phyloP scores from a whole-genome alignment of 2,888 invertebrate genomes.

The Metacarcinus magister region DNA sequence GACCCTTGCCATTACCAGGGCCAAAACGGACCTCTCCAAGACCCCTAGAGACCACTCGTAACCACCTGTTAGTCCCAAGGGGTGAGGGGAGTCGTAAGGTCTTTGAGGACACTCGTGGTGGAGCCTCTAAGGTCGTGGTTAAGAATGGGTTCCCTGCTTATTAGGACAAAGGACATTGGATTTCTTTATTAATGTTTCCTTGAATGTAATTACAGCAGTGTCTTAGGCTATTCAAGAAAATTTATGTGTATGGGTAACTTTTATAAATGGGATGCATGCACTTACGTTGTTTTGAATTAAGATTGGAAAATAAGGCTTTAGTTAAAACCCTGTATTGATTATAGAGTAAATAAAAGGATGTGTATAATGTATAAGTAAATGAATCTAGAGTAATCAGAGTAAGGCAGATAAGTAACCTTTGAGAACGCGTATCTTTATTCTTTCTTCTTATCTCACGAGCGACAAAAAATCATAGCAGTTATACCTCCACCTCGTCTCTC shows the following conservation, averaged over 20 bases:
- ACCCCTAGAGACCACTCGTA: not conserved
- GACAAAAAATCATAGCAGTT: not conserved
- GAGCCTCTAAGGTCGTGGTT: not conserved
- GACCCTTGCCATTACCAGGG: not conserved
- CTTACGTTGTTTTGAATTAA: not conserved
- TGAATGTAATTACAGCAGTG: not conserved
- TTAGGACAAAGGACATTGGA: not conserved
- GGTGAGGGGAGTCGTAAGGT: not conserved
- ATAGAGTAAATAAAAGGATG: not conserved
- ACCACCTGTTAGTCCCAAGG: conserved; percentile 44
- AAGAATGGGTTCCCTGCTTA: not conserved
- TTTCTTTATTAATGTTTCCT: not conserved
- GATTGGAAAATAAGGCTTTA: not conserved
- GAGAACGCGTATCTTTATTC: too few relatives aligned
- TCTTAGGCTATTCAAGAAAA: not conserved
- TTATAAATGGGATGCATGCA: not conserved
- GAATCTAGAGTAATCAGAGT: too few relatives aligned
- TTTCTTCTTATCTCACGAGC: too few relatives aligned
- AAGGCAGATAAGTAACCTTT: too few relatives aligned
- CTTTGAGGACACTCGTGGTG: conserved; percentile 8
- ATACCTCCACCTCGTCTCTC: not conserved
- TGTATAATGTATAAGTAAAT: not conserved
- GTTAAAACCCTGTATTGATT: not conserved
- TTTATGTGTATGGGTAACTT: not conserved
- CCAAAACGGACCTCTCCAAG: not conserved